Conservation (phyloP, 1,140 invertebrate species). For the Propsilocerus akamusi region DNA sequence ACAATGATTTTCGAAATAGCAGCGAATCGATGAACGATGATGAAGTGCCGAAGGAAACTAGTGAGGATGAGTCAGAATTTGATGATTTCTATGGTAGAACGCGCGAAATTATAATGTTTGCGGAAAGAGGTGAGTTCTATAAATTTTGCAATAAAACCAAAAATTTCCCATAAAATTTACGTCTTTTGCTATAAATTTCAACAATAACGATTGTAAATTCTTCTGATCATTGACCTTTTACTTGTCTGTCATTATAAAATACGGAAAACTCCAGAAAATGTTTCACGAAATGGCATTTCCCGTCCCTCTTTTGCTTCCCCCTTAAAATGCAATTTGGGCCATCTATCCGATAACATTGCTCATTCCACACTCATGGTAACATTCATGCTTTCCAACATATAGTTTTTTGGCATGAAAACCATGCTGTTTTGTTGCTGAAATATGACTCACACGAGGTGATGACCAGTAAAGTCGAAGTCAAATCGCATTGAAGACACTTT, state of each 20-base stretch:
- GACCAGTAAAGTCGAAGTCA: no score
- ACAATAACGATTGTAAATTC: not conserved
- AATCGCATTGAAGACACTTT: no score
- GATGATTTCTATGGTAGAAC: slow-evolving; percentile 62
- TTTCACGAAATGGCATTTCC: not conserved
- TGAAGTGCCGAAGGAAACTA: slow-evolving; percentile 6
- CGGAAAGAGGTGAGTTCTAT: slow-evolving; percentile 48
- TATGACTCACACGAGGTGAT: no score
- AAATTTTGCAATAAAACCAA: not conserved
- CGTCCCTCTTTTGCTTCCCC: not conserved
- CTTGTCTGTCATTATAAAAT: not conserved
- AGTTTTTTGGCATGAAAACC: no score
- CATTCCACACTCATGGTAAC: no score
- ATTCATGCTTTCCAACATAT: no score
- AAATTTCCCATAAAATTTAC: not conserved
- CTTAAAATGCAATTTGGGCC: no score
- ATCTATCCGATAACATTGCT: no score
- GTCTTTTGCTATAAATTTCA: not conserved
- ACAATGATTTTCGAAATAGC: slow-evolving; percentile 13
- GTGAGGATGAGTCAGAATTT: slow-evolving; percentile 25
- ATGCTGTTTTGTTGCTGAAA: no score
- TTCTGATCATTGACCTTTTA: not conserved
- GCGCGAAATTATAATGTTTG: slow-evolving; percentile 65
- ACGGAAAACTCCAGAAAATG: not conserved
- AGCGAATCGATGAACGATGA: slow-evolving; percentile 13